These are phyloP conservation scores for Nemopilema nomurai DNA, from an alignment of 30 jellyfish, hydroid and myxozoan species.

Conservation along the genomic window DNA sequence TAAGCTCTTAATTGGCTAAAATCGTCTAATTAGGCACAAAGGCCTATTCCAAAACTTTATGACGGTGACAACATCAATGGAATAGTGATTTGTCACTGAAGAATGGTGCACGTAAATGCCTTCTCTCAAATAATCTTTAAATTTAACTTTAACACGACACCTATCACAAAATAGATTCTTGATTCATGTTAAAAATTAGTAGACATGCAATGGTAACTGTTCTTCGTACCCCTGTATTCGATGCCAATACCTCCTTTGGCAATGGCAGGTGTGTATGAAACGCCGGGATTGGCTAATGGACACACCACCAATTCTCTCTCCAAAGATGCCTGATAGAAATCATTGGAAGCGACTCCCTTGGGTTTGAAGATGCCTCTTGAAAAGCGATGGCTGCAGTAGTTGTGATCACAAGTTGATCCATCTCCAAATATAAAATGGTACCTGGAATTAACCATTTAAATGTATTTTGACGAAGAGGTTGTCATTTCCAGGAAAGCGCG, in stretches of 20 bases:
- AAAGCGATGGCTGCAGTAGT: slow-evolving; percentile 34
- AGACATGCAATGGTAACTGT: neutral
- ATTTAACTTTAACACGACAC: too few species aligned
- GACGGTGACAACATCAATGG: too few species aligned
- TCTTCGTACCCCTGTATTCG: slow-evolving; percentile 8
- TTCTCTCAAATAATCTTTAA: too few species aligned
- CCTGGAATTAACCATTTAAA: too few species aligned
- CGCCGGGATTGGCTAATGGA: slow-evolving; percentile 1
- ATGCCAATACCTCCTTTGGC: slow-evolving; percentile 25
- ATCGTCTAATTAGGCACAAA: too few species aligned
- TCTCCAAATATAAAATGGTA: slow-evolving; percentile 44
- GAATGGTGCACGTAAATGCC: too few species aligned
- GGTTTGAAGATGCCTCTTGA: slow-evolving; percentile 29
- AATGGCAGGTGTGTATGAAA: slow-evolving; percentile 15
- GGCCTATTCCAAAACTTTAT: too few species aligned
- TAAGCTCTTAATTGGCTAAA: too few species aligned
- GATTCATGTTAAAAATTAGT: neutral
- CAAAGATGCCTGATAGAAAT: slow-evolving; percentile 24
- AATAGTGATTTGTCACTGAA: too few species aligned
- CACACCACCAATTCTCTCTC: slow-evolving; percentile 24
- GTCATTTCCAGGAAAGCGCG: too few species aligned
- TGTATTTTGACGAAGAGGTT: too few species aligned
- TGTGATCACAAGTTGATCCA: slow-evolving; percentile 2
- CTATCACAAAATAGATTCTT: neutral
- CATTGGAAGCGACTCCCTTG: slow-evolving; percentile 36